Percentiles rank a stretch among this genome's conserved stretches.
Conservation (phyloP, 2,888 invertebrate species). For the Phyllotreta cruciferae region DNA sequence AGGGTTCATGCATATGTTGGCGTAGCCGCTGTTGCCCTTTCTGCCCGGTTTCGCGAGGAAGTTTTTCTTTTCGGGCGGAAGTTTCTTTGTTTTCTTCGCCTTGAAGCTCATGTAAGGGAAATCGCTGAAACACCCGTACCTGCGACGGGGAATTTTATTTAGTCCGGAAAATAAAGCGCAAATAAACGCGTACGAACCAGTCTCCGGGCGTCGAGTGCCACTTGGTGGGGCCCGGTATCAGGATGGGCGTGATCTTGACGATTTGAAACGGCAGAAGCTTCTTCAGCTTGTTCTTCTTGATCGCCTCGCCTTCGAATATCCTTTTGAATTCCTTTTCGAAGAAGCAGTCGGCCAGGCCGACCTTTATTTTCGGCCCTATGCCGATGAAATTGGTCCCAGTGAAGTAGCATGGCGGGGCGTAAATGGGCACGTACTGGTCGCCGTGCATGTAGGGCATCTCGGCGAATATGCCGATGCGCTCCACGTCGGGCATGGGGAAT, state of each 20-base stretch:
- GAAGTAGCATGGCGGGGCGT: slow-evolving; percentile 36
- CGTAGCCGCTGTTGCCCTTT: slow-evolving; percentile 64
- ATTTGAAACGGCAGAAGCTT: slow-evolving; percentile 27
- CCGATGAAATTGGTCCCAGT: slow-evolving; percentile 54
- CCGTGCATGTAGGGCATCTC: slow-evolving; percentile 60
- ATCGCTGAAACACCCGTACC: slow-evolving; percentile 60
- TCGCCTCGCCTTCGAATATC: slow-evolving; percentile 58
- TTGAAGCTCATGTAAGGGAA: slow-evolving; percentile 45
- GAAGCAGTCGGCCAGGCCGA: slow-evolving; percentile 58
- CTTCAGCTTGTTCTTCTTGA: slow-evolving; percentile 27
- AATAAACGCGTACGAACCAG: slow-evolving; percentile 49
- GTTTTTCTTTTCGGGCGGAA: slow-evolving; percentile 39
- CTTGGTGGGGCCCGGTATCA: slow-evolving; percentile 57
- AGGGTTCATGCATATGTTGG: slow-evolving; percentile 61
- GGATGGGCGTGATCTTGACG: slow-evolving; percentile 45
- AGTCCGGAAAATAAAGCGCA: no score
- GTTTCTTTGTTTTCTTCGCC: slow-evolving; percentile 8
- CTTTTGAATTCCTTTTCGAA: slow-evolving; percentile 61
- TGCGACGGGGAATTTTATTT: no score
- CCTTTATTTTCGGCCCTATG: slow-evolving; percentile 56
- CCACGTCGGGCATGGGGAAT: slow-evolving; percentile 57
- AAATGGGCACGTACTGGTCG: slow-evolving; percentile 50
- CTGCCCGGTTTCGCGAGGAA: slow-evolving; percentile 57
- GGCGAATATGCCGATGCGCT: slow-evolving; percentile 59
- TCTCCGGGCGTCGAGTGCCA: slow-evolving; percentile 63